These are phyloP conservation scores for Chionomys nivalis DNA, from an alignment of 2,113 vertebrate species.

Conservation along the genomic window DNA sequence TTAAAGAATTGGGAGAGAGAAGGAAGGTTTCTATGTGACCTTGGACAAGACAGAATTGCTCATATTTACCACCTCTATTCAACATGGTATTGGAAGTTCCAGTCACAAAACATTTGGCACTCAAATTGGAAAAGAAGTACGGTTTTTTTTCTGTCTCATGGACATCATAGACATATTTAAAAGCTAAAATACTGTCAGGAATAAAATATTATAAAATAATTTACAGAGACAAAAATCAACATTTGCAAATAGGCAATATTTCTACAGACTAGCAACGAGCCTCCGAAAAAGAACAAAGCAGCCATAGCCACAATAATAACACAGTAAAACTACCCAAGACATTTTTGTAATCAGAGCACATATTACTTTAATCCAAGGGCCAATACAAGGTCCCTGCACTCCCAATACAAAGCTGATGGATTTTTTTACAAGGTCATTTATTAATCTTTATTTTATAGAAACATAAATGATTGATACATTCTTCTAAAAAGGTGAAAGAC, in stretches of 20 bases:
- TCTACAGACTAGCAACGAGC: not conserved
- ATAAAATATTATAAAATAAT: not conserved
- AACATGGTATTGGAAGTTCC: no score
- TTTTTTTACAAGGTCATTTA: constrained; percentile 35
- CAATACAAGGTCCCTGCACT: not conserved
- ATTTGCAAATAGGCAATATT: not conserved
- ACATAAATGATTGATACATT: constrained; percentile 18
- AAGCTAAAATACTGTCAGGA: not conserved
- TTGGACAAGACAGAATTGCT: not conserved
- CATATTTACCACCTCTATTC: not conserved
- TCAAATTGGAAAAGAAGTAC: not conserved
- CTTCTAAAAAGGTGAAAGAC: not conserved
- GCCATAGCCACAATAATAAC: not conserved
- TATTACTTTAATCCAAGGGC: not conserved
- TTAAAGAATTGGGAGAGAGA: not conserved
- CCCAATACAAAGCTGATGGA: constrained; percentile 1
- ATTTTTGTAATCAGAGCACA: not conserved
- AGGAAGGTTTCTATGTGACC: not conserved
- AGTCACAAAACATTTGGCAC: not conserved
- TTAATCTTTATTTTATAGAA: constrained; percentile 4
- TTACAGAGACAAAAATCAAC: not conserved
- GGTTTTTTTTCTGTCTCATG: no score
- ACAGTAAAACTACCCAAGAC: not conserved
- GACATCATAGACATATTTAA: not conserved
- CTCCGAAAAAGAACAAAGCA: not conserved